Evolutionary conservation across 1,140 invertebrate genomes (phyloP).

Genomic region (Anagrus nilaparvatae): DNA sequence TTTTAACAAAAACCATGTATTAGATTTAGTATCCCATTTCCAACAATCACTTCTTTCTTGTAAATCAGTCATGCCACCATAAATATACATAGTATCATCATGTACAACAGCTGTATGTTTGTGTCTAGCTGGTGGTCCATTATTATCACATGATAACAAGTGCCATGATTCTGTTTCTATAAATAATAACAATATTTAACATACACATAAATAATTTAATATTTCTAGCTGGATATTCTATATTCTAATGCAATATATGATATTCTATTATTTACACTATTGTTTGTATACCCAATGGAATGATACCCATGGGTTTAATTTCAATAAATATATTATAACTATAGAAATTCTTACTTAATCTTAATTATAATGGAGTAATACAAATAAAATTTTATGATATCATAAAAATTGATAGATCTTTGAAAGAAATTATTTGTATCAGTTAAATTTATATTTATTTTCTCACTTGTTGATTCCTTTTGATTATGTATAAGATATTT

Average conservation of each 20-base stretch:
- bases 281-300: too few species aligned
- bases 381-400: too few species aligned
- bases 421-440: too few species aligned
- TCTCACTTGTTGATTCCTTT: too few species aligned
- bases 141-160: conserved; percentile 45
- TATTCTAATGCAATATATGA: background rate
- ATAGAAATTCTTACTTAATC: too few species aligned
- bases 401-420: too few species aligned
- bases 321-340: too few species aligned
- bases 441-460: too few species aligned
- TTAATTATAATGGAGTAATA: too few species aligned
- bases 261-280: too few species aligned
- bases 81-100: conserved; percentile 72
- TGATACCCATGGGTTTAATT: too few species aligned
- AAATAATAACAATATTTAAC: conserved; percentile 18
- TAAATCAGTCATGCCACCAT: conserved; percentile 82
- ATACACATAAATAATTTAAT: background rate
- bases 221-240: background rate
- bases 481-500: too few species aligned
- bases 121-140: conserved; percentile 61
- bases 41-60: conserved; percentile 73
- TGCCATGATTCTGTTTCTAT: conserved; percentile 71
- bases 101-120: conserved; percentile 77
- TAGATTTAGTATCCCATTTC: conserved; percentile 63
- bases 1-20: conserved; percentile 60